Evolutionary conservation across 2,888 invertebrate genomes (phyloP), one percentile per base, ranked within the genome.

Genomic region (Ochropacha duplaris): DNA sequence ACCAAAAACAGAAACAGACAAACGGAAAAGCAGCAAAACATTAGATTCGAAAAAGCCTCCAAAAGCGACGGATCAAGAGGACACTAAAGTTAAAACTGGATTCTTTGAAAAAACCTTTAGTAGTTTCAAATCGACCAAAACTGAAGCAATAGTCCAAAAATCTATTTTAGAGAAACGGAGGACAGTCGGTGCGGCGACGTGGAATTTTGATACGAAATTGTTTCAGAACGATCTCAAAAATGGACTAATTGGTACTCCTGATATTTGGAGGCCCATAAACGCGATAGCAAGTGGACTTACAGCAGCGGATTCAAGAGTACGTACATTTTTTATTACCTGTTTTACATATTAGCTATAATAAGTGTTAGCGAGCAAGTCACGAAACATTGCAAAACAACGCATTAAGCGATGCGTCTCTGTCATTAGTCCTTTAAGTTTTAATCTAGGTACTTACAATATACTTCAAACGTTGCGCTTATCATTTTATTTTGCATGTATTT

Each of bases 241-340:
- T 67, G 92, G 93, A 60, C 87, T 94, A 59, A 93, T 94, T 58
- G 94, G 94, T 9, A 96, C 95, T 4, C 95, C 95, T 4, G 96
- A 96, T 79, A 93, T 96, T 75, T 96, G 96, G 96, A 93, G 95
- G 70, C 94, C 94, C 24, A 89, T 96, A 55, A 94, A 94, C 74
- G 94, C 95, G 50, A 95, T 96, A 52, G 90, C 94, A 0, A 95
- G 95, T 77, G 95, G 95, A 34, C 89, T 95, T 58, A 77, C 88
- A 4, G 68, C 91, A 54, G 81, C 93, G 36, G 94, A 94, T 66
- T 88, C 93, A 26, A 84, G 93, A 79, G 94, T 94, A 86, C 75
- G 90, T 79, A 39, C 54, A 50, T 52, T 54, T 57, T 54, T n/a
- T 52, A 54, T 26, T 56, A 49, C 50, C 26, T 24, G 24, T 8